Evolutionary conservation across 2,797 vertebrate genomes (phyloP).

Genomic region (Megaceryle alcyon): DNA sequence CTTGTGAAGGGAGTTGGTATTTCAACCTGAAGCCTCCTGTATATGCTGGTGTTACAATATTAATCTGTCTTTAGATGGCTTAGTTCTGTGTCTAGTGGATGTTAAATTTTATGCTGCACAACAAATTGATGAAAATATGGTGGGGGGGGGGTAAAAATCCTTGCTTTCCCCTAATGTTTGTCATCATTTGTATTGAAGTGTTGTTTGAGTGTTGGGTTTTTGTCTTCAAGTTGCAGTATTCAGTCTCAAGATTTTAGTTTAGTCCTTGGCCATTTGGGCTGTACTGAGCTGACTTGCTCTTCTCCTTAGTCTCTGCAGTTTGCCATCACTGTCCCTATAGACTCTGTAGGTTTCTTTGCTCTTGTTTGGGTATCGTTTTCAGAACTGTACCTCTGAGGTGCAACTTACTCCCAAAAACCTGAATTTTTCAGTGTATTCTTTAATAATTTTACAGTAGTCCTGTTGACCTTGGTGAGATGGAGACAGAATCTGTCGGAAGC

Average conservation of each 20-base stretch:
- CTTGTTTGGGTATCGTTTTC: not conserved
- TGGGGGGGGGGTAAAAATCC: too few relatives aligned
- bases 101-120: not conserved
- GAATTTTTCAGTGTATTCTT: not conserved
- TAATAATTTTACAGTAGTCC: slow-evolving; percentile 77
- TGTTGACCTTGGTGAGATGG: slow-evolving; percentile 90
- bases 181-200: not conserved
- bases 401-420: not conserved
- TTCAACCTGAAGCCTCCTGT: not conserved
- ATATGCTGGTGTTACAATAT: not conserved
- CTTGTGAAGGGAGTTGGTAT: not conserved
- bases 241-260: not conserved
- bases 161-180: not conserved
- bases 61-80: not conserved
- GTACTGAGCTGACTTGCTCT: not conserved
- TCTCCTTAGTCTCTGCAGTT: not conserved
- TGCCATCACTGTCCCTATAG: not conserved
- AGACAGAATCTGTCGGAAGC: slow-evolving; percentile 85
- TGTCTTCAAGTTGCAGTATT: not conserved
- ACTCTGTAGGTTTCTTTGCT: not conserved
- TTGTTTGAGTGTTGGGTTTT: not conserved
- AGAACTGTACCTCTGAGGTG: not conserved
- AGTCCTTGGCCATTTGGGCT: not conserved
- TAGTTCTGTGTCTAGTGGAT: not conserved
- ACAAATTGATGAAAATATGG: not conserved